A percentile compares a stretch with the other conserved stretches of the same genome.
Conservation (phyloP, 2,797 vertebrate species). For the Aselliscus stoliczkanus region DNA sequence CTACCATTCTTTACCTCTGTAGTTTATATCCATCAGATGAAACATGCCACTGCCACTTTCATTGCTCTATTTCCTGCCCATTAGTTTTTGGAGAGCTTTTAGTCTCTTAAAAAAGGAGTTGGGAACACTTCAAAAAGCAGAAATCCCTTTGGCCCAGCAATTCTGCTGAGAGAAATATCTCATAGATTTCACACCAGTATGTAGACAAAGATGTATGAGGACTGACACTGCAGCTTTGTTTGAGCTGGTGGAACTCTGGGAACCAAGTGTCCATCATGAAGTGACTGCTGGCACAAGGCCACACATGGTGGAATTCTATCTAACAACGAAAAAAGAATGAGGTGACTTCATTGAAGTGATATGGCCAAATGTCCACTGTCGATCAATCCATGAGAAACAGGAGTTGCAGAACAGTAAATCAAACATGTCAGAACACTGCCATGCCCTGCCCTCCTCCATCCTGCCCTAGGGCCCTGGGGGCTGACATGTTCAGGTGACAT, state of each 20-base stretch:
- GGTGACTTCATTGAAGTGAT: background rate
- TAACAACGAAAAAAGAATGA: background rate
- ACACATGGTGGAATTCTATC: background rate
- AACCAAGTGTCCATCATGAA: background rate
- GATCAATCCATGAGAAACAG: background rate
- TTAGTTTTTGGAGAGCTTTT: background rate
- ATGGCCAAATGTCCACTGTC: background rate
- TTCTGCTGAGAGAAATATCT: background rate
- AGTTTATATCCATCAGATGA: background rate
- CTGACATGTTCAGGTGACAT: too few relatives aligned
- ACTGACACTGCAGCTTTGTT: accelerated
- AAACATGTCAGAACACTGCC: background rate
- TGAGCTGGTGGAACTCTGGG: background rate
- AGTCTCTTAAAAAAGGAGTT: background rate
- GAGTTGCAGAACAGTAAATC: background rate
- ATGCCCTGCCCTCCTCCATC: accelerated
- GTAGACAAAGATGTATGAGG: background rate
- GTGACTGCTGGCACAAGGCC: background rate
- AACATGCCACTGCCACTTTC: background rate
- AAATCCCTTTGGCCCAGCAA: background rate
- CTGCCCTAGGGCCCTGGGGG: too few relatives aligned
- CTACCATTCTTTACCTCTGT: background rate
- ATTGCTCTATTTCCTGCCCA: background rate
- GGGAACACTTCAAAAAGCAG: background rate
- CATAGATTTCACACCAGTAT: too few relatives aligned